A percentile compares a stretch with the other conserved stretches of the same genome.
Evolutionary conservation across 2,888 invertebrate genomes (phyloP).

Genomic region (Idaea dimidiata): DNA sequence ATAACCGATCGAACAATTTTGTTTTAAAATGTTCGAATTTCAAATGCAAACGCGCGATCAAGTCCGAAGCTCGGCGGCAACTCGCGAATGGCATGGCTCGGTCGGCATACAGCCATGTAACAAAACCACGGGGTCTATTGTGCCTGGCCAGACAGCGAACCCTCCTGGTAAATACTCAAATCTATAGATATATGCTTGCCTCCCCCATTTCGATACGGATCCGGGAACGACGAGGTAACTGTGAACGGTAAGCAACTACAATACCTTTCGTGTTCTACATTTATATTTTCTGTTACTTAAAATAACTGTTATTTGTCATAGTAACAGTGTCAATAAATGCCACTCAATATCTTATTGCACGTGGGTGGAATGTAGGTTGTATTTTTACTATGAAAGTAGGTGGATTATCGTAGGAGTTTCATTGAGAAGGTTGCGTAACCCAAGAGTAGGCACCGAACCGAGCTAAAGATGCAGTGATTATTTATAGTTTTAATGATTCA

Average conservation of each 20-base stretch:
- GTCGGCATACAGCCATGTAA: conserved; percentile 57
- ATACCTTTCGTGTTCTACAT: conserved; percentile 5
- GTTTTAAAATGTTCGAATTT: conserved; percentile 44
- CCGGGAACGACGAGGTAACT: conserved; percentile 3
- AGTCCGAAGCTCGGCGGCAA: conserved; percentile 69
- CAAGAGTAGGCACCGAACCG: not conserved
- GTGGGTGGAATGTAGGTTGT: conserved; percentile 24
- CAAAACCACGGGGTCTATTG: conserved; percentile 64
- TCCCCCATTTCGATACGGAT: conserved; percentile 22
- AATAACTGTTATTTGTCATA: not conserved
- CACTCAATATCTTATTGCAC: conserved; percentile 6
- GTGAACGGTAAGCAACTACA: not conserved
- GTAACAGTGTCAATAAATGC: not conserved
- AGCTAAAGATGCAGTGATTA: not conserved
- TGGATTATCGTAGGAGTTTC: conserved; percentile 23
- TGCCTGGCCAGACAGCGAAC: conserved; percentile 70
- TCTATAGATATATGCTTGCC: conserved; percentile 50
- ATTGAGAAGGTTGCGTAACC: conserved; percentile 14
- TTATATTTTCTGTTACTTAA: conserved; percentile 11
- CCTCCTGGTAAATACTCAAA: conserved; percentile 51
- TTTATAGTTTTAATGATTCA: not conserved
- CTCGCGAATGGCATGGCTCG: conserved; percentile 60
- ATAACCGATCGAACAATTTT: not conserved
- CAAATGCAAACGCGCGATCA: conserved; percentile 70
- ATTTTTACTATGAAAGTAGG: conserved; percentile 25